These are phyloP conservation scores for Spinus pinus DNA, from an alignment of 2,797 vertebrate genomes.

Conservation along the genomic window DNA sequence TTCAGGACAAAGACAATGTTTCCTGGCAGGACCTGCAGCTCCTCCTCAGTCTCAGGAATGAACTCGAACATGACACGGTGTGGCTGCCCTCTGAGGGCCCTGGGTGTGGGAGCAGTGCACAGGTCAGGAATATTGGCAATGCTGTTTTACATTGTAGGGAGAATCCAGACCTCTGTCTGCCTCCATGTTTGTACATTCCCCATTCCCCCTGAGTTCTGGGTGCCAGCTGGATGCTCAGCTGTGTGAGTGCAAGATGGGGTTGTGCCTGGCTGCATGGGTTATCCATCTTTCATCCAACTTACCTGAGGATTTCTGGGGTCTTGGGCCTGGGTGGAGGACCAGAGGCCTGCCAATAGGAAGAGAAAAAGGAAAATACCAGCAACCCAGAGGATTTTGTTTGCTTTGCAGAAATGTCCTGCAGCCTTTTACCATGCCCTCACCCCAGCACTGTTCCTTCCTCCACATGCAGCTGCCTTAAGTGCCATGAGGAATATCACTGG, in stretches of 20 bases:
- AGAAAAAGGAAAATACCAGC: background rate
- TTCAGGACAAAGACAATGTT: slow-evolving; percentile 95
- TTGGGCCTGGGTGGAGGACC: slow-evolving; percentile 82
- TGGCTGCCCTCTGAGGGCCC: slow-evolving; percentile 89
- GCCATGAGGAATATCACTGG: background rate
- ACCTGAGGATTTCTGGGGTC: slow-evolving; percentile 89
- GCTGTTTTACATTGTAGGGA: background rate
- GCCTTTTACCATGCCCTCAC: background rate
- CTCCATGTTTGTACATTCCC: background rate
- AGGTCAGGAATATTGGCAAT: background rate
- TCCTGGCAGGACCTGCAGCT: slow-evolving; percentile 90
- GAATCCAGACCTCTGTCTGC: background rate
- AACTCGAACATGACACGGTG: slow-evolving; percentile 92
- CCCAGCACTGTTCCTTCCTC: background rate
- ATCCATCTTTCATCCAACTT: background rate
- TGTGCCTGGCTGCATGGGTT: background rate
- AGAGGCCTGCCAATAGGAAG: slow-evolving; percentile 73
- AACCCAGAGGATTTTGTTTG: background rate
- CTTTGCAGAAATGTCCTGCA: background rate
- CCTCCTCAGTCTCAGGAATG: slow-evolving; percentile 85
- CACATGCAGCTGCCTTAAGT: background rate
- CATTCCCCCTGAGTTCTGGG: background rate
- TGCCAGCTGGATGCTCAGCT: background rate
- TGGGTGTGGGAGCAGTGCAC: slow-evolving; percentile 20
- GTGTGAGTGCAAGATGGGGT: rapidly evolving